These are phyloP conservation scores for Bufotes viridis DNA, from an alignment of 2,797 vertebrate genomes.

Conservation along the genomic window DNA sequence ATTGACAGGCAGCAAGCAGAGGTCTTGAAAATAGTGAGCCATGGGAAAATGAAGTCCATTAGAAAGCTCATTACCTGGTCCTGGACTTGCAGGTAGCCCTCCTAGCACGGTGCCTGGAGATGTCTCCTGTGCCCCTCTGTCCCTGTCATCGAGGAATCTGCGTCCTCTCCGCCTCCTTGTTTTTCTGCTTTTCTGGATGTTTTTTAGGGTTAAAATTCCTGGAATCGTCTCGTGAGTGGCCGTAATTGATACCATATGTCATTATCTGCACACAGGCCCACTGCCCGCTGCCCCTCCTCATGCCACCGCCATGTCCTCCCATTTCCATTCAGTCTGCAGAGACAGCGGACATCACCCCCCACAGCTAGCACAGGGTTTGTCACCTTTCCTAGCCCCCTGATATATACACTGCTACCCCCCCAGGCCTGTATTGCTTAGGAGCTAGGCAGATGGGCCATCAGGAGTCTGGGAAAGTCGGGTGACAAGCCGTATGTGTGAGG, in stretches of 20 bases:
- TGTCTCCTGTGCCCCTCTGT: not conserved
- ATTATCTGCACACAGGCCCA: not conserved
- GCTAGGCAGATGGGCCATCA: too few species aligned
- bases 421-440: not conserved
- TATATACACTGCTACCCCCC: not conserved
- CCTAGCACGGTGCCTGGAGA: not conserved
- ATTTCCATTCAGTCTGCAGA: too few species aligned
- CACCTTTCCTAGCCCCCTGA: not conserved
- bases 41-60: not conserved
- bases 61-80: not conserved
- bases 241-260: conserved; percentile 42
- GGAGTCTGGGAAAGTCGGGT: too few species aligned
- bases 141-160: conserved; percentile 15
- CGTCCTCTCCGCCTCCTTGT: not conserved
- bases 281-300: not conserved
- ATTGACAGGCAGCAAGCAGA: too few species aligned
- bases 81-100: not conserved
- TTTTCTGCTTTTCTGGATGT: conserved; percentile 31
- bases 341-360: too few species aligned
- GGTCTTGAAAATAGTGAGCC: too few species aligned
- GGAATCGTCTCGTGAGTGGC: conserved; percentile 34
- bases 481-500: too few species aligned
- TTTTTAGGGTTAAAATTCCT: conserved; percentile 39
- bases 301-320: not conserved
- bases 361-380: too few species aligned